A percentile compares a stretch with the other conserved stretches of the same genome.
Evolutionary conservation across 2,797 vertebrate species (phyloP).

Genomic region (Hipposideros larvatus): DNA sequence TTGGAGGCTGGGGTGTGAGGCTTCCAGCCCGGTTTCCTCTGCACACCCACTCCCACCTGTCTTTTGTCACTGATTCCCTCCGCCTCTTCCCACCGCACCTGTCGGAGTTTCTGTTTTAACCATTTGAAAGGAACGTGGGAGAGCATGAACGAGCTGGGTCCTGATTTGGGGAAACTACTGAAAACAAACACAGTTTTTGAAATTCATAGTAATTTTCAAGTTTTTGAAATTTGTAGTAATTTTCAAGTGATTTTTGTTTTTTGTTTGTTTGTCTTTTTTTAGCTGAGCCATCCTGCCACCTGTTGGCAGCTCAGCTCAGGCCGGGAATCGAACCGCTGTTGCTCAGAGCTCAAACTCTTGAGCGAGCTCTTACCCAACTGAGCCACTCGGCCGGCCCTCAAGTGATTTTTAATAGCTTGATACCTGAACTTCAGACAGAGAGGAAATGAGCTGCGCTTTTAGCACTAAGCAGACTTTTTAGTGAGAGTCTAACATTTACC

Average conservation of each 20-base stretch:
- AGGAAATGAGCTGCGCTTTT: not conserved
- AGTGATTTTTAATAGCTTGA: not conserved
- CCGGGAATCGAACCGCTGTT: too few relatives aligned
- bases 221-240: constrained; percentile 16
- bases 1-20: not conserved
- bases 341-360: too few relatives aligned
- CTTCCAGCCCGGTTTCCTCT: not conserved
- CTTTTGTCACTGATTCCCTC: not conserved
- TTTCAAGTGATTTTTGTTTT: not conserved
- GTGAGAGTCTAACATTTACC: not conserved
- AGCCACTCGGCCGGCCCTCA: too few relatives aligned
- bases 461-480: not conserved
- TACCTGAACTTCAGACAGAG: not conserved
- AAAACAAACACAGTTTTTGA: not conserved
- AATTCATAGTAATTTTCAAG: not conserved
- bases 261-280: too few relatives aligned
- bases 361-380: too few relatives aligned
- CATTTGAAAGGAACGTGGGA: not conserved
- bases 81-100: not conserved
- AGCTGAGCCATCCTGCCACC: too few relatives aligned
- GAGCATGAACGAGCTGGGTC: not conserved
- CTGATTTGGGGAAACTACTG: not conserved
- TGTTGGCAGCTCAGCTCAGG: too few relatives aligned
- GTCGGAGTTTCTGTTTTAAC: not conserved
- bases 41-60: not conserved